Evolutionary conservation across 30 jellyfish, hydroid and myxozoan genomes (phyloP).

Genomic region (Calvadosia cruxmelitensis): DNA sequence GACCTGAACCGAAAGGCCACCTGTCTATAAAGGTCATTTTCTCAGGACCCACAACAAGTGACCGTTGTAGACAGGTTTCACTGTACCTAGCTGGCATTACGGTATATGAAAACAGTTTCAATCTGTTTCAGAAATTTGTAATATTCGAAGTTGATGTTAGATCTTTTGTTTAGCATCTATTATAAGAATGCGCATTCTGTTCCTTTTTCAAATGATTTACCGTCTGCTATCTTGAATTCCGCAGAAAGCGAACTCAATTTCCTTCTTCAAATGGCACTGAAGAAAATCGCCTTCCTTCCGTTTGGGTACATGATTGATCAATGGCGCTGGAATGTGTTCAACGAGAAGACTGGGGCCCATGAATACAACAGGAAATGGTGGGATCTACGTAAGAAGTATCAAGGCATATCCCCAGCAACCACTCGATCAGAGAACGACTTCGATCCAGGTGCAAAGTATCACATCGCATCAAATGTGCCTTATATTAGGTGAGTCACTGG

Average conservation of each 20-base stretch:
- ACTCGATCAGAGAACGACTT: constrained; percentile 42
- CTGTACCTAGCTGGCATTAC: too few relatives aligned
- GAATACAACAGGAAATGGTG: constrained; percentile 73
- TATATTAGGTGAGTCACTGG: constrained; percentile 80
- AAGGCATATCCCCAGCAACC: constrained; percentile 62
- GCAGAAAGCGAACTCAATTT: constrained; percentile 51
- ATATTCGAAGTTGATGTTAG: background rate
- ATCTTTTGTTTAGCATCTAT: too few relatives aligned
- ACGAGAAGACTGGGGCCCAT: constrained; percentile 34
- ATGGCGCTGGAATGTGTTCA: constrained; percentile 82
- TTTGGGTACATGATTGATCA: constrained; percentile 85
- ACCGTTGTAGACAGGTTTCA: too few relatives aligned
- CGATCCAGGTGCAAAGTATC: constrained; percentile 95
- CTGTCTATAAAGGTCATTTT: too few relatives aligned
- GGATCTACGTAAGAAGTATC: constrained; percentile 70
- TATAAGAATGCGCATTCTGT: too few relatives aligned
- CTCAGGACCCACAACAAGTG: too few relatives aligned
- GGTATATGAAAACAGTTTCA: background rate
- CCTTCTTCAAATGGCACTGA: constrained; percentile 65
- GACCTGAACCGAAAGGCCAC: too few relatives aligned
- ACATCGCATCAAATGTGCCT: constrained; percentile 78
- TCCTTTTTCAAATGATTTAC: background rate
- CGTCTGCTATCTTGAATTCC: background rate
- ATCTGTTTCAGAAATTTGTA: background rate
- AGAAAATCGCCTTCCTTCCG: constrained; percentile 67